Conservation (phyloP, 2,797 vertebrate genomes). For the Chiloscyllium punctatum region DNA sequence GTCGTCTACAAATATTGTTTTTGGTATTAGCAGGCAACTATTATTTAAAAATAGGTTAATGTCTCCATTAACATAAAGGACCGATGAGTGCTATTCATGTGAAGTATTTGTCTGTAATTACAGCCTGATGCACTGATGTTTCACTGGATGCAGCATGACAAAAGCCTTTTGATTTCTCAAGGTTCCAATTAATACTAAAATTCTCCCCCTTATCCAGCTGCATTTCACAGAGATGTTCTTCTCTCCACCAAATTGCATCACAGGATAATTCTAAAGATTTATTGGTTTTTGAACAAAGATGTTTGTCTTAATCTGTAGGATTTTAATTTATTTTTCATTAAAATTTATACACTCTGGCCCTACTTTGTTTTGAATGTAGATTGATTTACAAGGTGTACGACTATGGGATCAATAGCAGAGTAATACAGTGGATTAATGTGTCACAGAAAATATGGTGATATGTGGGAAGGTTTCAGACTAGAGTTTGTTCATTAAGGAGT, state of each 20-base stretch:
- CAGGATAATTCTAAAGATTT: background rate
- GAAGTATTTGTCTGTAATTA: background rate
- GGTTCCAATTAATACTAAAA: background rate
- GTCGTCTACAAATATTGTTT: background rate
- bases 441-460: background rate
- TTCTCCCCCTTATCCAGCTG: background rate
- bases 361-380: background rate
- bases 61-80: background rate
- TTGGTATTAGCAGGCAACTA: background rate
- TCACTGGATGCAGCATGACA: background rate
- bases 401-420: background rate
- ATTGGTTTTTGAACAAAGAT: background rate
- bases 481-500: background rate
- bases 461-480: background rate
- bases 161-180: background rate
- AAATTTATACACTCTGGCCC: background rate
- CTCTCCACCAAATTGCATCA: background rate
- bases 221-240: background rate
- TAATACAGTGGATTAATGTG: background rate
- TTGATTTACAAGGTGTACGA: background rate
- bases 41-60: background rate
- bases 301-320: background rate
- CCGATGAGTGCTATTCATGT: background rate
- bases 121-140: background rate
- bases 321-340: background rate